Base-by-base conservation (phyloP, 2,113 vertebrate species). In the Calidris pugnax region DNA sequence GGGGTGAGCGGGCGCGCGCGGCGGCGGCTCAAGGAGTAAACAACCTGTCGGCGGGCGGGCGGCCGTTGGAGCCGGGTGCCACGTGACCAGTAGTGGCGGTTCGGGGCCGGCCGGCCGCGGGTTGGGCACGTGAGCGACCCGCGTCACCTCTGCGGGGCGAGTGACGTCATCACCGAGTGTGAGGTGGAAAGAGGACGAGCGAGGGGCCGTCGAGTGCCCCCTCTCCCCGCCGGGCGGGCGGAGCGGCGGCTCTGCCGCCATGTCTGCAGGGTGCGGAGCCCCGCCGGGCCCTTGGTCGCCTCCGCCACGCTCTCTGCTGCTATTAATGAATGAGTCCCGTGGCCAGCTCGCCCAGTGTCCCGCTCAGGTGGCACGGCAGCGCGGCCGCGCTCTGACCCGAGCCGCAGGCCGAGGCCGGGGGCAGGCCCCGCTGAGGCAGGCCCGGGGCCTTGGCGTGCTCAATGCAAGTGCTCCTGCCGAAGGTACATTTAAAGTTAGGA, bases 21-120 rank as follows among this genome's bases (percentile, higher is more conserved):
- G 66, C 60, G 23, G 77, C 66, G 3, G 67, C 53, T 19, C 59
- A 66, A 48, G 86, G 91, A 66, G 95, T 96, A 97, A 97, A 97
- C 94, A 97, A 95, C 5, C 7, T 18, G 68, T 2, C 37, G 4
- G 92, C 60, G 89, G 84, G 77, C 30, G 72, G 8, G 79, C 18
- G 72, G 28, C 56, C 26, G 56, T 57, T 75, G 55, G 73, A 7
- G 53, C 19, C 14, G n/a, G 23, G 7, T 1, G 2, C 11, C 62
- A 39, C 37, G 37, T 63, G 62, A 41, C 20, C 62, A 10, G 37
- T 28, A 20, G 62, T 39, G 62, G 62, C 62, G 37, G 59, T 62
- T 62, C 8, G n/a, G 26, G 60, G 62, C 62, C 26, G 62, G 59
- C n/a, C n/a, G 37, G 35, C 59, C n/a, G 35, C n/a, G 59, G 23